These are phyloP conservation scores for Drosophila neotestacea DNA, from an alignment of 2,888 invertebrate genomes.

Conservation along the genomic window DNA sequence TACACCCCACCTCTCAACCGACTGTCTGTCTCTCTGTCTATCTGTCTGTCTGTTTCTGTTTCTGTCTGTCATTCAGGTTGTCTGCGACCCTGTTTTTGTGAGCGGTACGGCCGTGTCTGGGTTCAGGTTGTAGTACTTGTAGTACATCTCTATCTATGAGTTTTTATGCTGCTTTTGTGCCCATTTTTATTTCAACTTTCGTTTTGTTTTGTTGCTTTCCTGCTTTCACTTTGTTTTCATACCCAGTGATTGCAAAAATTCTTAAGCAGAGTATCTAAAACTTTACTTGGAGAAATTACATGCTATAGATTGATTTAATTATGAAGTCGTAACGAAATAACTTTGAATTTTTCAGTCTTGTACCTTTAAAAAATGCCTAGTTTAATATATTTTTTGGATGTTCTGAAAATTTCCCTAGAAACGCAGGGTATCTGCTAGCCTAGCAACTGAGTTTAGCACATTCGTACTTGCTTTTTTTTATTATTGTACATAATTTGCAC, in stretches of 20 bases:
- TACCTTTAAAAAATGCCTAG: neutral
- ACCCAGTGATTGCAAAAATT: neutral
- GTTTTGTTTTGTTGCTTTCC: constrained; percentile 22
- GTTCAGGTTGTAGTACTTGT: constrained; percentile 41
- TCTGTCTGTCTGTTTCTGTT: constrained; percentile 4
- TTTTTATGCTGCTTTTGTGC: constrained; percentile 32
- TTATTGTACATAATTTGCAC: constrained; percentile 81
- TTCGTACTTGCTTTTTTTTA: constrained; percentile 46
- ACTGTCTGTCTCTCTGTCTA: neutral
- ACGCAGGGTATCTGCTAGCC: constrained; percentile 10
- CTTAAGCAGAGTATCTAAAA: neutral
- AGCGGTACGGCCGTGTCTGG: constrained; percentile 28
- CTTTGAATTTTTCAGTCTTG: neutral
- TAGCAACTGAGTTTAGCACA: neutral
- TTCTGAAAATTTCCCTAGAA: neutral
- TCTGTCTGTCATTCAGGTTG: constrained; percentile 19
- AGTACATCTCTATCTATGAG: constrained; percentile 30
- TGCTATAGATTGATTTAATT: neutral
- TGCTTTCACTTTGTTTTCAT: constrained; percentile 27
- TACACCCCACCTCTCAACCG: no score
- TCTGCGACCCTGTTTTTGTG: constrained; percentile 57
- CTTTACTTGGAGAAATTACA: no score
- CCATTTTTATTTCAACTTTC: constrained; percentile 56
- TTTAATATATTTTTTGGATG: no score
- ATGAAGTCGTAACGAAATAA: neutral